Percentiles rank a stretch among this genome's conserved stretches.
Evolutionary conservation across 2,888 invertebrate genomes (phyloP).

Genomic region (Pristionchus fissidentatus): DNA sequence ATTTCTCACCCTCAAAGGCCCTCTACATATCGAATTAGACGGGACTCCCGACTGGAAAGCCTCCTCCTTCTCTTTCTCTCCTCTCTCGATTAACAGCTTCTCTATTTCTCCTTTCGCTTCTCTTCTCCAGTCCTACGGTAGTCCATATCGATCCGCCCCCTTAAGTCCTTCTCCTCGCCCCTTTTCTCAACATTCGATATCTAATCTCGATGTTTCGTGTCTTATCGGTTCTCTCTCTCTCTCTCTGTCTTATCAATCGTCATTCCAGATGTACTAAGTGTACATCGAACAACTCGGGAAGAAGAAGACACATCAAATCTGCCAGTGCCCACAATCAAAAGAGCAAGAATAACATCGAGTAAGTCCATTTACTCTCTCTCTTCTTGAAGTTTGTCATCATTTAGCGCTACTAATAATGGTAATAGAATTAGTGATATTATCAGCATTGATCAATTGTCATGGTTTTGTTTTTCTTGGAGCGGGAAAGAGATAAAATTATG

Average conservation of each 20-base stretch:
- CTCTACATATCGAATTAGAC: neutral
- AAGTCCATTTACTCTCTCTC: neutral
- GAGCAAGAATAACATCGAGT: neutral
- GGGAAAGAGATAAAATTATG: too few relatives aligned
- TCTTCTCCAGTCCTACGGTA: neutral
- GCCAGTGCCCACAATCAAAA: slow-evolving; percentile 8
- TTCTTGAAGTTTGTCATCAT: neutral
- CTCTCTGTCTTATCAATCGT: too few relatives aligned
- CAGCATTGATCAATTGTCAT: too few relatives aligned
- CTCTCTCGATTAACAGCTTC: slow-evolving; percentile 25
- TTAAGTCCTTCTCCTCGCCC: neutral
- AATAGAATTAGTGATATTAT: too few relatives aligned
- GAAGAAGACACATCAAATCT: slow-evolving; percentile 2
- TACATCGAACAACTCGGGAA: neutral
- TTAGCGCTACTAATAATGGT: neutral
- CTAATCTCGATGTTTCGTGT: too few relatives aligned
- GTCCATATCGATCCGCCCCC: slow-evolving; percentile 12
- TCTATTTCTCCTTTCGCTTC: neutral
- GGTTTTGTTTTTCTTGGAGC: too few relatives aligned
- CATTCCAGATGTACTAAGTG: slow-evolving; percentile 20
- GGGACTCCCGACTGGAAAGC: neutral
- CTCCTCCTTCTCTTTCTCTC: too few relatives aligned
- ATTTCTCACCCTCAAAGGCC: too few relatives aligned
- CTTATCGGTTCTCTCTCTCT: neutral
- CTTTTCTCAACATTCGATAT: too few relatives aligned